Percentiles rank a stretch among this genome's conserved stretches.
phyloP scores from a whole-genome alignment of 2,113 vertebrate species.

The Sterna hirundo region DNA sequence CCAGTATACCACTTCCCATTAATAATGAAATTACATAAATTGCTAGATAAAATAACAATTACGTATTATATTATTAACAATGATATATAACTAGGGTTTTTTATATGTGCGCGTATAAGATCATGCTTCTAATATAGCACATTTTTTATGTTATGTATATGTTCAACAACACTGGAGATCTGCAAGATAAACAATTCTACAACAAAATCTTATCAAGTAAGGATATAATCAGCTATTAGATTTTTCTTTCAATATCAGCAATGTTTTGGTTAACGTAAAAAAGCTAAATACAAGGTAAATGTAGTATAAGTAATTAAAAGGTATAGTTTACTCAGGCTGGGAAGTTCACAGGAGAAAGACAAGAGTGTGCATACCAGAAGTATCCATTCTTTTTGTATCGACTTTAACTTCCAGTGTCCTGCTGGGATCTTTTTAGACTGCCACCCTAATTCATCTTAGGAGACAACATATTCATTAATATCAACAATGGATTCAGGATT shows the following conservation, averaged over 20 bases:
- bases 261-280: neutral
- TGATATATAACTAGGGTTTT: neutral
- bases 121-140: neutral
- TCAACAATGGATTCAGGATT: neutral
- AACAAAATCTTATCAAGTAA: neutral
- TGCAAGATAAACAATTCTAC: neutral
- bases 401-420: neutral
- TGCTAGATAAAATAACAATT: neutral
- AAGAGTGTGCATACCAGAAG: neutral
- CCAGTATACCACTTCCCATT: neutral
- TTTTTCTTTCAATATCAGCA: neutral
- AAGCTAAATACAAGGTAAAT: neutral
- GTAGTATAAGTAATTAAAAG: neutral
- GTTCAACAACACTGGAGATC: neutral
- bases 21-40: neutral
- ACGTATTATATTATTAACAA: neutral
- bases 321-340: neutral
- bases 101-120: neutral
- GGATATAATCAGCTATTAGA: neutral
- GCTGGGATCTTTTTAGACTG: neutral
- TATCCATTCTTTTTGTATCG: fast-evolving
- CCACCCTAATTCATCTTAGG: neutral
- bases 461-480: neutral
- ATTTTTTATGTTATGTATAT: neutral
- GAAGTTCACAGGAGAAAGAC: neutral